These are phyloP conservation scores for Peromyscus polionotus DNA, from an alignment of 2,113 vertebrate species.

Conservation along the genomic window DNA sequence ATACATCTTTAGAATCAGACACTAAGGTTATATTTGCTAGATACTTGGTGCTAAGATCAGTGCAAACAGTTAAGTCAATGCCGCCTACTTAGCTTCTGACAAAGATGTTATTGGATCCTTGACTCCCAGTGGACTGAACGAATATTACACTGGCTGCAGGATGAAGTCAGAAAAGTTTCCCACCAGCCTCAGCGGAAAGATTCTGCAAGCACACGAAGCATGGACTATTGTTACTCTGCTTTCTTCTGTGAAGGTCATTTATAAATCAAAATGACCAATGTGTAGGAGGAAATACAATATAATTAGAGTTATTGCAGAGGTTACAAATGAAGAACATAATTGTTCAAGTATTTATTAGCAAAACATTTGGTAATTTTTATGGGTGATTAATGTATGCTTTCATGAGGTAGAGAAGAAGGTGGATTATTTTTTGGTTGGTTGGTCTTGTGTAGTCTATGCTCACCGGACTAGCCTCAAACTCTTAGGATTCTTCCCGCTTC, in stretches of 20 bases:
- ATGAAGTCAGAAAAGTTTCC: conserved; percentile 52
- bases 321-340: conserved; percentile 39
- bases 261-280: conserved; percentile 42
- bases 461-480: neutral
- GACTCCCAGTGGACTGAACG: neutral
- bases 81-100: conserved; percentile 36
- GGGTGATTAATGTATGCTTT: conserved; percentile 20
- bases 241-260: neutral
- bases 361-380: conserved; percentile 45
- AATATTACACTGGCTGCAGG: neutral
- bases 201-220: neutral
- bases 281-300: neutral
- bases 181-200: neutral
- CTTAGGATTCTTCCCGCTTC: neutral
- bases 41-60: conserved; percentile 14
- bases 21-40: conserved; percentile 49
- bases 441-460: neutral
- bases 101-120: conserved; percentile 33
- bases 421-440: neutral
- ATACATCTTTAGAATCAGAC: neutral
- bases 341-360: conserved; percentile 37
- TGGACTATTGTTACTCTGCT: neutral
- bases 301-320: conserved; percentile 8
- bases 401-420: neutral
- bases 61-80: conserved; percentile 55